Conservation (phyloP, 2,113 vertebrate species). For the Azemiops feae region DNA sequence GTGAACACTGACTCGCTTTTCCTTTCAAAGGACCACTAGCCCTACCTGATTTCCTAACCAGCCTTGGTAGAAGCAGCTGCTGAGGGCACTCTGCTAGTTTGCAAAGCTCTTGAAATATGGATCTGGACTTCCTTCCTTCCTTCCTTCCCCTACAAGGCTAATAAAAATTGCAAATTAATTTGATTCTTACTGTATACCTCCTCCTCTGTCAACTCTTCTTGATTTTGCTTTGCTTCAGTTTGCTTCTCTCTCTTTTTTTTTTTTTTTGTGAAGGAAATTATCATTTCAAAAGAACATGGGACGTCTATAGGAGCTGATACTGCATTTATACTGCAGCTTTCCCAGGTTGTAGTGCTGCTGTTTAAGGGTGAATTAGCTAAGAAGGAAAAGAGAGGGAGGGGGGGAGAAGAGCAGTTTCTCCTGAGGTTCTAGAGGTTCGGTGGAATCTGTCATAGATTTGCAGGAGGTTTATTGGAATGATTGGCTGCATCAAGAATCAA, state of each 20-base stretch:
- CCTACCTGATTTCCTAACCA: neutral
- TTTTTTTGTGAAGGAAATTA: neutral
- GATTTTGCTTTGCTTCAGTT: neutral
- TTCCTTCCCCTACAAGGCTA: neutral
- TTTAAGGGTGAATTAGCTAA: constrained; percentile 54
- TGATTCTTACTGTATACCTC: neutral
- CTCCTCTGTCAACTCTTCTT: neutral
- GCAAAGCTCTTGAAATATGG: neutral
- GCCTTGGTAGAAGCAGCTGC: neutral
- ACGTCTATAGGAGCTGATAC: neutral
- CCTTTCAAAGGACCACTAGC: neutral
- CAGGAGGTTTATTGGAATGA: neutral
- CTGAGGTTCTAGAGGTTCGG: constrained; percentile 43
- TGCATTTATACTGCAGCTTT: neutral
- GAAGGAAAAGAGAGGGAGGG: constrained; percentile 36
- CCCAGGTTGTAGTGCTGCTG: neutral
- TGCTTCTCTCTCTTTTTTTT: neutral
- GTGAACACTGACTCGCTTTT: neutral
- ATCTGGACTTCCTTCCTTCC: neutral
- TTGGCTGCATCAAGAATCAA: neutral
- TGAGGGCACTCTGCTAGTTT: neutral
- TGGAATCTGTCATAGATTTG: neutral
- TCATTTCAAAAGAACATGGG: neutral
- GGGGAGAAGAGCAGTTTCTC: constrained; percentile 52
- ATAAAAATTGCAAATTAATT: neutral